These are phyloP conservation scores for Leuciscus waleckii DNA, from an alignment of 2,797 vertebrate species.

Conservation along the genomic window DNA sequence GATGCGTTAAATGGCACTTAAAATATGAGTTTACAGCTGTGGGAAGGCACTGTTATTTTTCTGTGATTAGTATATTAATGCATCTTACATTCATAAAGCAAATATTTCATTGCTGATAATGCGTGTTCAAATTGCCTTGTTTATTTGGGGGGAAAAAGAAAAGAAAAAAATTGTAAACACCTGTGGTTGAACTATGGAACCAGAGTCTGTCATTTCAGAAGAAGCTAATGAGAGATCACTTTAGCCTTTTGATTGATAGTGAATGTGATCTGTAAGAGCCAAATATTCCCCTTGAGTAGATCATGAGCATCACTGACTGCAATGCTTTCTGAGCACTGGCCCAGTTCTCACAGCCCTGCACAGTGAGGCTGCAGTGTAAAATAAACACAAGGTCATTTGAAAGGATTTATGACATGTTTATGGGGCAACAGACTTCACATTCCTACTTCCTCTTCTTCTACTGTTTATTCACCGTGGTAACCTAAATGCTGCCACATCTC, in stretches of 20 bases:
- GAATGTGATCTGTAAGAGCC: slow-evolving; percentile 18
- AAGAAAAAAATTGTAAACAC: too few species aligned
- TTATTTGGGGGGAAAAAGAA: neutral
- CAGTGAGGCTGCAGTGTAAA: slow-evolving; percentile 69
- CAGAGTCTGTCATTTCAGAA: slow-evolving; percentile 29
- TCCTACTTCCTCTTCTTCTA: slow-evolving; percentile 39
- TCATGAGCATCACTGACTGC: slow-evolving; percentile 33
- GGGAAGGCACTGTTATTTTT: slow-evolving; percentile 71
- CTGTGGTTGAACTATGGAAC: neutral
- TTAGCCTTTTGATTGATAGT: slow-evolving; percentile 22
- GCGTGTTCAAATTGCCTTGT: neutral
- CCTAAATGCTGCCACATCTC: slow-evolving; percentile 38
- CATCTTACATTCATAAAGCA: slow-evolving; percentile 8
- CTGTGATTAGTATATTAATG: slow-evolving; percentile 43
- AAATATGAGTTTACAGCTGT: slow-evolving; percentile 50
- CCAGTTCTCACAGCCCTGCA: slow-evolving; percentile 46
- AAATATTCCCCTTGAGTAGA: slow-evolving; percentile 9
- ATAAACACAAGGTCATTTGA: slow-evolving; percentile 66
- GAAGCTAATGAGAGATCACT: slow-evolving; percentile 24
- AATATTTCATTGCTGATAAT: slow-evolving; percentile 8
- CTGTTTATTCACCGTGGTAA: slow-evolving; percentile 44
- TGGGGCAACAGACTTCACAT: slow-evolving; percentile 41
- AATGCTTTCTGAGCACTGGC: slow-evolving; percentile 18
- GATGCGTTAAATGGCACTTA: neutral
- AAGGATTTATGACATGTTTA: slow-evolving; percentile 53